Evolutionary conservation across 1,140 invertebrate genomes (phyloP).

Genomic region (Anagrus nilaparvatae): DNA sequence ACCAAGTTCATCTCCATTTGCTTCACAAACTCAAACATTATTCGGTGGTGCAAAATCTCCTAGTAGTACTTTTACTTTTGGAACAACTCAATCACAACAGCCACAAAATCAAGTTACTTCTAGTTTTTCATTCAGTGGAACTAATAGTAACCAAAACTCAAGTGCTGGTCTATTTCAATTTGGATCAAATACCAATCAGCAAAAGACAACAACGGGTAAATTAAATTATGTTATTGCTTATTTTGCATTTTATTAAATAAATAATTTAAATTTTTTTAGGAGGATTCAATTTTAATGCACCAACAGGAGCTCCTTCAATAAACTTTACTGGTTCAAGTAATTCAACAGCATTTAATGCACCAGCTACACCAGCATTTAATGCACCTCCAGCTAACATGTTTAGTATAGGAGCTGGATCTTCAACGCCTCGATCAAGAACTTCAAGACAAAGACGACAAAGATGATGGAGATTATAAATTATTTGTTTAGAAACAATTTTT

Average conservation of each 20-base stretch:
- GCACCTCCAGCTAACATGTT: constrained; percentile 33
- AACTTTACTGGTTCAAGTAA: constrained; percentile 19
- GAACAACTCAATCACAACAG: constrained; percentile 13
- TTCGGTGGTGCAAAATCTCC: constrained; percentile 9
- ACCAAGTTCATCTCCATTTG: constrained; percentile 4
- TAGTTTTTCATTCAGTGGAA: too few species aligned
- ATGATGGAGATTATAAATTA: constrained; percentile 41
- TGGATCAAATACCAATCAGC: too few species aligned
- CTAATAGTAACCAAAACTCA: too few species aligned
- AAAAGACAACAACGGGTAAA: too few species aligned
- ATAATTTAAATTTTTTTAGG: constrained; percentile 15
- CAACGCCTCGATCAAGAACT: constrained; percentile 31
- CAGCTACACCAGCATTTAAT: constrained; percentile 21
- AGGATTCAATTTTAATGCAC: constrained; percentile 32
- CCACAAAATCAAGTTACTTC: too few species aligned
- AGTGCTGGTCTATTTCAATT: constrained; percentile 31
- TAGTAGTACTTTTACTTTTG: constrained; percentile 19
- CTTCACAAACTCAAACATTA: neutral
- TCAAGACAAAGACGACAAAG: constrained; percentile 30
- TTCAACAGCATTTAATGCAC: constrained; percentile 13
- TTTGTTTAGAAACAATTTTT: too few species aligned
- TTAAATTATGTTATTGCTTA: neutral
- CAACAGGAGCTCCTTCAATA: constrained; percentile 19
- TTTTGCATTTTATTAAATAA: constrained; percentile 3
- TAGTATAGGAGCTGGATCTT: constrained; percentile 39